Base-by-base conservation (phyloP, 92 coral and sea anemone genomes). In the Palythoa grandiflora region DNA sequence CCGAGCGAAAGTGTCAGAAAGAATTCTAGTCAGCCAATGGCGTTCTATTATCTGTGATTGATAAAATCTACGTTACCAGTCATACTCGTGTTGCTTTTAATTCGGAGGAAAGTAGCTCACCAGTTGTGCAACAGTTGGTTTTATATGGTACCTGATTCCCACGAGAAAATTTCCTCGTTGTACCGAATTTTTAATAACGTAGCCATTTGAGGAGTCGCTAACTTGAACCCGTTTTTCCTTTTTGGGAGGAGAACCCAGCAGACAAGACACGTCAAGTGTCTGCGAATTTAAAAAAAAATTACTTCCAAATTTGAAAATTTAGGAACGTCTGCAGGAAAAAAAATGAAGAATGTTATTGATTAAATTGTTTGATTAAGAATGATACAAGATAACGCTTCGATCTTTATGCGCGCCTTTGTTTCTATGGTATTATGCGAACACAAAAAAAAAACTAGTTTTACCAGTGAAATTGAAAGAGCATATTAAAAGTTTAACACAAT, bases 1-100 rank as follows among this genome's bases (percentile, higher is more conserved):
- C 94, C 84, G 88, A 83, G 94, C 87, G 83, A 91, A 91, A 81
- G 92, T 91, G 94, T 89, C 86, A 81, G 75, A 66, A 81, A 65
- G 44, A 9, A 35, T 39, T 66, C 52, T 44, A 63, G 20, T 6
- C 61, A 68, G 59, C 86, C 86, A 81, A 81, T 81, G 35, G 61
- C 75, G 74, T 65, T 40, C 54, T 6, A 11, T 19, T 12, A 48
- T 13, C 15, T 40, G 10, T 65, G 71, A 36, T 51, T 65, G 75
- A 81, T 66, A 81, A 81, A 60, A 66, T 81, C 75, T 65, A 44
- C 47, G 36, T 14, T 35, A 77, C 83, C 68, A 55, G 83, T 77
- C 5, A 77, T 36, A 44, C 36, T 20, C 8, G 50, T 50, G 79
- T 50, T 74, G 55, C 79, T 74, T 74, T 47, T n/a, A 15, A 74